phyloP scores from a whole-genome alignment of 2,888 invertebrate genomes.

The Bellardia pandia region DNA sequence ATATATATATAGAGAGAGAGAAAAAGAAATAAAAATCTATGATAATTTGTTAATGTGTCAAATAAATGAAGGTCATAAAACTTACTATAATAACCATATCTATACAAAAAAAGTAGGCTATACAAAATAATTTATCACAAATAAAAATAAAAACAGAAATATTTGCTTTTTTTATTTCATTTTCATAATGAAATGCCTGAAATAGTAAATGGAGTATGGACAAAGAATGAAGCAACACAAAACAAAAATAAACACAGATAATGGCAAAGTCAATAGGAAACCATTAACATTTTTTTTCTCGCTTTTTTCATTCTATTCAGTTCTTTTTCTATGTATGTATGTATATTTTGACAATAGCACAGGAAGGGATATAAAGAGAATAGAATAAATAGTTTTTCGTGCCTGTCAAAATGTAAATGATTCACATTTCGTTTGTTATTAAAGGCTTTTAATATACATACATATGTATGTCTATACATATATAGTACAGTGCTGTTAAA shows the following conservation, averaged over 20 bases:
- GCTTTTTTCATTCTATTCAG: neutral
- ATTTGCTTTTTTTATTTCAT: neutral
- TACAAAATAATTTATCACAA: slow-evolving; percentile 12
- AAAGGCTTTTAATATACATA: neutral
- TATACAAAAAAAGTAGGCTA: slow-evolving; percentile 47
- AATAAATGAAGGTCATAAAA: slow-evolving; percentile 58
- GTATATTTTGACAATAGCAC: neutral
- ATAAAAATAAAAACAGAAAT: neutral
- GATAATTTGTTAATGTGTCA: slow-evolving; percentile 59
- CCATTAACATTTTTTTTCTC: slow-evolving; percentile 40
- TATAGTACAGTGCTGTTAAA: too few relatives aligned
- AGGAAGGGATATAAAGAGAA: neutral
- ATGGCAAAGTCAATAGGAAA: slow-evolving; percentile 57
- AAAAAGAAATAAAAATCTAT: slow-evolving; percentile 19
- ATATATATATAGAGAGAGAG: neutral
- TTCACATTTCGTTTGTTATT: slow-evolving; percentile 14
- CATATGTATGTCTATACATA: too few relatives aligned
- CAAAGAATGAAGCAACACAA: neutral
- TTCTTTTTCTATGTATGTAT: too few relatives aligned
- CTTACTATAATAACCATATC: slow-evolving; percentile 51
- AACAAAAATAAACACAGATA: slow-evolving; percentile 4
- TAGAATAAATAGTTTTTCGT: neutral
- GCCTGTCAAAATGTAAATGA: slow-evolving; percentile 5
- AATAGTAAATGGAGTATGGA: neutral
- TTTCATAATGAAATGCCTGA: neutral